Percentiles rank a stretch among this genome's conserved stretches.
Evolutionary conservation across 2,797 vertebrate species (phyloP).

Genomic region (Pseudotriccus pelzelni): DNA sequence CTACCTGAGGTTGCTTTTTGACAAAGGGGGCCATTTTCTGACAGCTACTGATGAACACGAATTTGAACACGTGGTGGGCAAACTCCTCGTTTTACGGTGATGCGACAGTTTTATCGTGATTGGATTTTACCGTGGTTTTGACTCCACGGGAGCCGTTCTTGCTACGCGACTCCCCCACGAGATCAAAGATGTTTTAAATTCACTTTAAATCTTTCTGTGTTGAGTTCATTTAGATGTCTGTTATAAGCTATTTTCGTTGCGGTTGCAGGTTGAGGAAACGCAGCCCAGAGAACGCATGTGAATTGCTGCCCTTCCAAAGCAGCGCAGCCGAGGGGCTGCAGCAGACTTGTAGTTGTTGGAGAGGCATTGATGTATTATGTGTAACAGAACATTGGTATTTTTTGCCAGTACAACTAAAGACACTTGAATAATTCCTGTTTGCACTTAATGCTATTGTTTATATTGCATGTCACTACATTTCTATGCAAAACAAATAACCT

Average conservation of each 20-base stretch:
- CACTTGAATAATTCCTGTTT: slow-evolving; percentile 85
- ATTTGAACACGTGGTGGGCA: not conserved
- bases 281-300: slow-evolving; percentile 36
- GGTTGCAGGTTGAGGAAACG: slow-evolving; percentile 49
- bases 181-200: slow-evolving; percentile 51
- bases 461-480: slow-evolving; percentile 87
- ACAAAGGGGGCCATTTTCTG: not conserved
- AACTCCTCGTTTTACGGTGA: slow-evolving; percentile 40
- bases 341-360: slow-evolving; percentile 14
- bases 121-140: slow-evolving; percentile 46
- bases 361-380: slow-evolving; percentile 28
- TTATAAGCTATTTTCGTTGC: slow-evolving; percentile 63
- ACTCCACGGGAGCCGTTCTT: slow-evolving; percentile 21
- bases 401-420: slow-evolving; percentile 79
- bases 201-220: slow-evolving; percentile 32
- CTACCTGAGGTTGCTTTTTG: slow-evolving; percentile 7
- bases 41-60: not conserved
- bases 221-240: slow-evolving; percentile 45
- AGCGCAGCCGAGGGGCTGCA: slow-evolving; percentile 37
- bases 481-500: slow-evolving; percentile 87
- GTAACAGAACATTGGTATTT: slow-evolving; percentile 69
- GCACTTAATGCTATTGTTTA: slow-evolving; percentile 79
- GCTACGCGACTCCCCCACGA: slow-evolving; percentile 14
- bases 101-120: slow-evolving; percentile 6
- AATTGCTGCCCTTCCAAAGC: slow-evolving; percentile 38